phyloP scores from a whole-genome alignment of 2,888 invertebrate genomes.

The Tricholauxania praeusta region DNA sequence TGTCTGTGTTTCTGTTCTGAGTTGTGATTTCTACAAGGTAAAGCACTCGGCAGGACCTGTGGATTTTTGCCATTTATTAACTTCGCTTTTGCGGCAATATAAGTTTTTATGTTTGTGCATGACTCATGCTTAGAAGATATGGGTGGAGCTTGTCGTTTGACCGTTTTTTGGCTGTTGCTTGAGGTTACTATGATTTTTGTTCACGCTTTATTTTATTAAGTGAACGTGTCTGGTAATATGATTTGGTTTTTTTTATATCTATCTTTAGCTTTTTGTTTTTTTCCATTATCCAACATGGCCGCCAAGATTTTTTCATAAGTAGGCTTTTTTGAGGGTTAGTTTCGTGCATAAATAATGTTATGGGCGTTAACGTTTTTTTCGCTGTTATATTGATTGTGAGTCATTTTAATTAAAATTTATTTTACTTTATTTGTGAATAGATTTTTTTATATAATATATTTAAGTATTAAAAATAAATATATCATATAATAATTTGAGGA shows the following conservation, averaged over 20 bases:
- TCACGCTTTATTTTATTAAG: neutral
- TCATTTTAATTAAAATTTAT: too few relatives aligned
- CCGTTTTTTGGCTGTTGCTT: constrained; percentile 4
- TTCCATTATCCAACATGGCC: constrained; percentile 21
- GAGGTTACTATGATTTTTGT: neutral
- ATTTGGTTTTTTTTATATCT: neutral
- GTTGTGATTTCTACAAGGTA: neutral
- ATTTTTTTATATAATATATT: too few relatives aligned
- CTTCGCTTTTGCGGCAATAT: constrained; percentile 17
- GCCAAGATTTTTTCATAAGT: constrained; percentile 19
- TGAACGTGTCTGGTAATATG: too few relatives aligned
- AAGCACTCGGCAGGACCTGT: constrained; percentile 6
- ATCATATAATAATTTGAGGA: too few relatives aligned
- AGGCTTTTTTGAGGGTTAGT: constrained; percentile 18
- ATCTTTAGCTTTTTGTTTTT: neutral
- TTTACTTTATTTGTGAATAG: too few relatives aligned
- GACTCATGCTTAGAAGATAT: constrained; percentile 25
- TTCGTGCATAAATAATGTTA: neutral
- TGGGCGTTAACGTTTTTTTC: constrained; percentile 20
- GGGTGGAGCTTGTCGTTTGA: constrained; percentile 23
- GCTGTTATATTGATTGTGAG: neutral
- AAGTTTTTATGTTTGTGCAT: constrained; percentile 31
- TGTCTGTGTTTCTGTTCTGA: constrained; percentile 5
- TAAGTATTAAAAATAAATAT: too few relatives aligned
- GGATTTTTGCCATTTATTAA: constrained; percentile 3